phyloP scores from a whole-genome alignment of 2,888 invertebrate species.

The Machimus rusticus region DNA sequence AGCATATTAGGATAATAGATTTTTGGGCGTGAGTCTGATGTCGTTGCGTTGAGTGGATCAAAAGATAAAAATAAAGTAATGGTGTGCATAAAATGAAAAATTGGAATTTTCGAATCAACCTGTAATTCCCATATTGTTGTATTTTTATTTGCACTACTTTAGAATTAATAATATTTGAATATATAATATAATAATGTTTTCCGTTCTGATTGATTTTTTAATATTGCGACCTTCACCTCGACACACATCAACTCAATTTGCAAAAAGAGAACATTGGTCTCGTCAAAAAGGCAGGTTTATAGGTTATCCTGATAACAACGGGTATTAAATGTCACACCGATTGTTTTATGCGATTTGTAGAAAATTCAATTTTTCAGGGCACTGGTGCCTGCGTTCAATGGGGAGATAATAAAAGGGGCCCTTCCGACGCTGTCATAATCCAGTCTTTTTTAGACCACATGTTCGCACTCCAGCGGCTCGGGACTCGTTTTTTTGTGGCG shows the following conservation, averaged over 20 bases:
- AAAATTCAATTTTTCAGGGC: not conserved
- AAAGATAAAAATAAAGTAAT: too few species aligned
- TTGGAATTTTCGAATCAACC: too few species aligned
- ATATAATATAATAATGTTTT: not conserved
- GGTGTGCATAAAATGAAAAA: too few species aligned
- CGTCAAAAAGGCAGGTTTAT: not conserved
- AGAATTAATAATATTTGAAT: not conserved
- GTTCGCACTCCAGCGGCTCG: not conserved
- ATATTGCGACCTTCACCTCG: not conserved
- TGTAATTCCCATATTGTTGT: too few species aligned
- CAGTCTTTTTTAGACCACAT: not conserved
- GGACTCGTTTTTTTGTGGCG: not conserved
- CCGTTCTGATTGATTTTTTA: not conserved
- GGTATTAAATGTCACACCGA: not conserved
- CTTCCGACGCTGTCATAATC: not conserved
- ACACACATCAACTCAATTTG: not conserved
- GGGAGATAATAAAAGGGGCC: not conserved
- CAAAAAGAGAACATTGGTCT: not conserved
- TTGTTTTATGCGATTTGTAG: not conserved
- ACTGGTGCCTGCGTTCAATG: not conserved
- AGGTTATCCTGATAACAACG: not conserved
- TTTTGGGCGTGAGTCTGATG: too few species aligned
- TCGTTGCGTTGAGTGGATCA: too few species aligned
- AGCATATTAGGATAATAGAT: too few species aligned
- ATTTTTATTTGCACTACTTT: too few species aligned